Evolutionary conservation across 2,113 vertebrate species (phyloP).

Genomic region (Stictonetta naevosa): DNA sequence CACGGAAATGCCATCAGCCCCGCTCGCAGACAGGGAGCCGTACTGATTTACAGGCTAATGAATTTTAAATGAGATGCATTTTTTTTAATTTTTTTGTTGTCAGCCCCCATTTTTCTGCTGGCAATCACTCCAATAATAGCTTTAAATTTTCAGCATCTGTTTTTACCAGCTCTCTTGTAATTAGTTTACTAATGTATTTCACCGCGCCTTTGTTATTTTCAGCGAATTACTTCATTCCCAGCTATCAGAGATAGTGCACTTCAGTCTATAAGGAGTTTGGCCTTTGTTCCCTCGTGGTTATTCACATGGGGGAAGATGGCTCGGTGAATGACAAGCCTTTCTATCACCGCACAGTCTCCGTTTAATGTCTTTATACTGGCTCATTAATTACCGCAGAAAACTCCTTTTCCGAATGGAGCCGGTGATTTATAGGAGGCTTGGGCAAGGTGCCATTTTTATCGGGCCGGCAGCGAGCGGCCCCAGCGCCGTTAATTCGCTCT

Average conservation of each 20-base stretch:
- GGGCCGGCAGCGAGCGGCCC: background rate
- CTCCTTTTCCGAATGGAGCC: slow-evolving; percentile 59
- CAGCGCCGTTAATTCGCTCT: background rate
- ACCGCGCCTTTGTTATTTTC: slow-evolving; percentile 58
- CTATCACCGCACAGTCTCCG: slow-evolving; percentile 53
- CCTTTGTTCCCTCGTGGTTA: slow-evolving; percentile 65
- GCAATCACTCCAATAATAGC: slow-evolving; percentile 58
- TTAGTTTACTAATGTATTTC: slow-evolving; percentile 70
- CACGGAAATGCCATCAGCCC: background rate
- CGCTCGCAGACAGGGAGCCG: background rate
- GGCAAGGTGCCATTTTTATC: slow-evolving; percentile 63
- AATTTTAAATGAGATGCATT: slow-evolving; percentile 60
- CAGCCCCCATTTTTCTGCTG: slow-evolving; percentile 45
- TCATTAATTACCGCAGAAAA: slow-evolving; percentile 75
- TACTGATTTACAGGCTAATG: slow-evolving; percentile 63
- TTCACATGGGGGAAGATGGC: slow-evolving; percentile 68
- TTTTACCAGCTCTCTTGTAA: slow-evolving; percentile 64
- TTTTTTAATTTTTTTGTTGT: slow-evolving; percentile 50
- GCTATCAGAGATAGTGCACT: slow-evolving; percentile 63
- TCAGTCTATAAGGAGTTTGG: slow-evolving; percentile 64
- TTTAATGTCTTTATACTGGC: slow-evolving; percentile 74
- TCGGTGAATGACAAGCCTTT: slow-evolving; percentile 63
- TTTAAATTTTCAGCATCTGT: slow-evolving; percentile 52
- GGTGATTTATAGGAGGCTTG: slow-evolving; percentile 67
- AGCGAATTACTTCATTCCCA: slow-evolving; percentile 61